phyloP scores from a whole-genome alignment of 2,888 invertebrate genomes.

The Acanthopleura granulata region DNA sequence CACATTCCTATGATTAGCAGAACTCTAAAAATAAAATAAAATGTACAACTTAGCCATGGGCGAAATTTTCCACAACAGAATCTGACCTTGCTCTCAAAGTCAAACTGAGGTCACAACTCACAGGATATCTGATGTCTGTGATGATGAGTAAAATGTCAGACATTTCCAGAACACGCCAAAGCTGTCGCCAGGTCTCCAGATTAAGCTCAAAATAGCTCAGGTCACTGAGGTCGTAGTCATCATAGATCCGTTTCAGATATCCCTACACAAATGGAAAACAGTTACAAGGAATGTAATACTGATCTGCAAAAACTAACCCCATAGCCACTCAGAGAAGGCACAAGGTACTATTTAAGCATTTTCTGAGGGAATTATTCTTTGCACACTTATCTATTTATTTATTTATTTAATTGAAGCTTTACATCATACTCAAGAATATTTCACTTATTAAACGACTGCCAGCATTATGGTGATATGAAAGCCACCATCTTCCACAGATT shows the following conservation, averaged over 20 bases:
- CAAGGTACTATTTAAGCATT: too few relatives aligned
- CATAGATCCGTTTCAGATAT: conserved; percentile 80
- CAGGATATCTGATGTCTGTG: conserved; percentile 79
- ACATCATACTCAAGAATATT: not conserved
- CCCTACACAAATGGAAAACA: conserved; percentile 73
- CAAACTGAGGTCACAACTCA: conserved; percentile 40
- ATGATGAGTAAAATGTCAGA: conserved; percentile 90
- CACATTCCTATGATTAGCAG: too few relatives aligned
- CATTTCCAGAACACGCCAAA: conserved; percentile 96
- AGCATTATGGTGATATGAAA: too few relatives aligned
- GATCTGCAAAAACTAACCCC: too few relatives aligned
- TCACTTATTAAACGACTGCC: not conserved
- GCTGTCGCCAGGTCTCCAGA: conserved; percentile 94
- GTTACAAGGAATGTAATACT: too few relatives aligned
- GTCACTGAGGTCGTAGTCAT: conserved; percentile 75
- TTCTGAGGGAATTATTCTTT: too few relatives aligned
- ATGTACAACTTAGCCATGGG: too few relatives aligned
- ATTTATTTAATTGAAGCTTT: too few relatives aligned
- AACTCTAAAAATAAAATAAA: too few relatives aligned
- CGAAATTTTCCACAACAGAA: not conserved
- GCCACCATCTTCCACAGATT: too few relatives aligned
- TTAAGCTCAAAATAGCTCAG: conserved; percentile 93
- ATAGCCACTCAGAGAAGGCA: too few relatives aligned
- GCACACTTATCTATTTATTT: too few relatives aligned
- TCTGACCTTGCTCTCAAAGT: not conserved